A percentile compares a stretch with the other conserved stretches of the same genome.
phyloP scores from a whole-genome alignment of 2,113 vertebrate genomes.

The Vireo altiloquus region DNA sequence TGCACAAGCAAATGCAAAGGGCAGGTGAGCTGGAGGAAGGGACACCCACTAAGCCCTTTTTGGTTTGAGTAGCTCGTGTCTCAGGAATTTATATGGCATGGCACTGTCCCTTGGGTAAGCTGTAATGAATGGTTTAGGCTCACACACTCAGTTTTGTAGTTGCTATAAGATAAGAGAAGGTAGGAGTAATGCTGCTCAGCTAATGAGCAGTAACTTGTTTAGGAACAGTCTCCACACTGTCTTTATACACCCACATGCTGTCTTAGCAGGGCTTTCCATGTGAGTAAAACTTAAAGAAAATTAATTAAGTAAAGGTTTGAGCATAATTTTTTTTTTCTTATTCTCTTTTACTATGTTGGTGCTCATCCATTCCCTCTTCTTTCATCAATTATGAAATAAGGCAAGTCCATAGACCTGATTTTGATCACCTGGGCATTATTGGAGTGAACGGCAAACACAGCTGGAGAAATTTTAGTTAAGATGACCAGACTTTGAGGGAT shows the following conservation, averaged over 20 bases:
- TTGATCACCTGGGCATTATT: not conserved
- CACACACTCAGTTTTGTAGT: not conserved
- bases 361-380: not conserved
- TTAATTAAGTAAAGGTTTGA: not conserved
- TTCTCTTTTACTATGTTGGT: not conserved
- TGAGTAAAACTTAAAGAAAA: not conserved
- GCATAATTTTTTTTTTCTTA: not conserved
- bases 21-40: not conserved
- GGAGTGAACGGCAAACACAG: not conserved
- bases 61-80: not conserved
- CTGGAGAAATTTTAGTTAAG: not conserved
- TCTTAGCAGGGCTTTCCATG: not conserved
- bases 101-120: not conserved
- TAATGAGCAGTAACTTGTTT: not conserved
- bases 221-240: not conserved
- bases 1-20: not conserved
- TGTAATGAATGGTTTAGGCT: not conserved
- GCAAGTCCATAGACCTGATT: not conserved
- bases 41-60: not conserved
- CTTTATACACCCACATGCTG: not conserved
- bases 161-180: not conserved
- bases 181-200: not conserved
- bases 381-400: not conserved
- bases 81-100: not conserved
- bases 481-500: not conserved